Conservation (phyloP, 2,113 vertebrate genomes). For the Oreochromis spilurus region DNA sequence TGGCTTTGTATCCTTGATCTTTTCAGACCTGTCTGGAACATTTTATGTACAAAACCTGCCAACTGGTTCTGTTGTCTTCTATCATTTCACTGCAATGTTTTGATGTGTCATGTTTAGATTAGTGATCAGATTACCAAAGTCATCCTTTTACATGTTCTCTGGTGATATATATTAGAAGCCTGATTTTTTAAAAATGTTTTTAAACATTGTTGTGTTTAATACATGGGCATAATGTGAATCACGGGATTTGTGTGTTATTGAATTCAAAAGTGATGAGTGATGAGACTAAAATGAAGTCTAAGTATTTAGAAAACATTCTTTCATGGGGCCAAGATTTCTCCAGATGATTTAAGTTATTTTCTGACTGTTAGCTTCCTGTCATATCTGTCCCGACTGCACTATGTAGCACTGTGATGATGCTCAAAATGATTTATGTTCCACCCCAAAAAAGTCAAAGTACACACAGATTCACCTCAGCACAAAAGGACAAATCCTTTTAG, state of each 20-base stretch:
- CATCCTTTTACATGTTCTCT: not conserved
- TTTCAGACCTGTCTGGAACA: not conserved
- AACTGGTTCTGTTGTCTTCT: not conserved
- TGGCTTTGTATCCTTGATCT: not conserved
- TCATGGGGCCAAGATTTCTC: conserved; percentile 64
- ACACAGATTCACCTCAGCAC: not conserved
- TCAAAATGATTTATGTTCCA: not conserved
- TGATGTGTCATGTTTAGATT: conserved; percentile 1
- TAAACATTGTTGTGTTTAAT: not conserved
- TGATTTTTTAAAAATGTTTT: not conserved
- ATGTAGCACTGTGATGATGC: not conserved
- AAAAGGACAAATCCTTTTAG: not conserved
- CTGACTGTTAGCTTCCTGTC: not conserved
- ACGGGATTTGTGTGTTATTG: not conserved
- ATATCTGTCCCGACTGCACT: not conserved
- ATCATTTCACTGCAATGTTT: not conserved
- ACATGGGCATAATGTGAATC: conserved; percentile 26
- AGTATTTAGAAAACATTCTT: conserved; percentile 17
- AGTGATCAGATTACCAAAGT: not conserved
- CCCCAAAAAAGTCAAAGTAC: not conserved
- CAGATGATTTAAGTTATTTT: conserved; percentile 8
- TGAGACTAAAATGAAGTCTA: not conserved
- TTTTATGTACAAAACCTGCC: not conserved
- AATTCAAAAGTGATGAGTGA: not conserved
- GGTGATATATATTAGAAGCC: not conserved